Percentiles rank a stretch among this genome's conserved stretches.
Conservation (phyloP, 2,888 invertebrate species). For the Rhagonycha fulva region DNA sequence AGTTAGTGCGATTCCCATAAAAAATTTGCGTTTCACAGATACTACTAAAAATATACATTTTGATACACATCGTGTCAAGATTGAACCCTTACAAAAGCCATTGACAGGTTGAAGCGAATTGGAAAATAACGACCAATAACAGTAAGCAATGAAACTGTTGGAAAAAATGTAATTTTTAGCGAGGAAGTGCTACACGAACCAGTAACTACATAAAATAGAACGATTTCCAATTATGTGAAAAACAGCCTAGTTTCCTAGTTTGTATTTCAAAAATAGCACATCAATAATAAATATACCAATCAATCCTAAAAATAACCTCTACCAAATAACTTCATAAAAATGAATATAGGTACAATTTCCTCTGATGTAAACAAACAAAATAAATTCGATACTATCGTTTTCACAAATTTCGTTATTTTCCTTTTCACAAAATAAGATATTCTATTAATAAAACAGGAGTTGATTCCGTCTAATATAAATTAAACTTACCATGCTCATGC, state of each 20-base stretch:
- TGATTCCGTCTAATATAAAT: no score
- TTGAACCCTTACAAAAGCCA: background rate
- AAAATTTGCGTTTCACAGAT: background rate
- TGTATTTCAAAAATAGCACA: background rate
- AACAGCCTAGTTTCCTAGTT: background rate
- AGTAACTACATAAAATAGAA: constrained; percentile 7
- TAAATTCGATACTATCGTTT: background rate
- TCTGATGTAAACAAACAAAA: background rate
- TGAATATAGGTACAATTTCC: background rate
- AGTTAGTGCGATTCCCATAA: background rate
- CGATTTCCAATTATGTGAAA: background rate
- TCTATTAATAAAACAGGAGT: background rate
- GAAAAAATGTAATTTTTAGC: constrained; percentile 4
- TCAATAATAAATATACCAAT: background rate
- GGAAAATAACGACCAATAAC: constrained; percentile 13
- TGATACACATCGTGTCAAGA: background rate
- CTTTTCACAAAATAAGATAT: no score
- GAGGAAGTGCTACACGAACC: background rate
- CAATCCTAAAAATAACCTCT: background rate
- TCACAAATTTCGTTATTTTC: background rate
- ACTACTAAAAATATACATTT: background rate
- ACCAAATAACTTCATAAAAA: background rate
- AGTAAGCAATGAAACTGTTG: constrained; percentile 12
- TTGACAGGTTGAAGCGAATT: constrained; percentile 9
- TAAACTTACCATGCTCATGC: background rate